Evolutionary conservation across 2,113 vertebrate species (phyloP).

Genomic region (Microtus montanus): DNA sequence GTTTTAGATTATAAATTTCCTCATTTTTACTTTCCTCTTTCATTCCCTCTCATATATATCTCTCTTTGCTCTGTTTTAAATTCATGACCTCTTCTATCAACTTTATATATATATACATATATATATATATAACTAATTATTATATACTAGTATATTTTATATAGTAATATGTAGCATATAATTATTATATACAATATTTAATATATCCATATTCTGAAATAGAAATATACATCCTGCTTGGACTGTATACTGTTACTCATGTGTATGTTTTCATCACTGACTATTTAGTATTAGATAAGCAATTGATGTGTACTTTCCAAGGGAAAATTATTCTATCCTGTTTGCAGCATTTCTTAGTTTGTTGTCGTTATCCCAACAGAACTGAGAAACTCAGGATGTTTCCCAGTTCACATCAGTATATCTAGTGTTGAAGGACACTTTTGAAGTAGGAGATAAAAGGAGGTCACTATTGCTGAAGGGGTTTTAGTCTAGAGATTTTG

Average conservation of each 20-base stretch:
- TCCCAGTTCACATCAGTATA: neutral
- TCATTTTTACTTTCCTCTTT: neutral
- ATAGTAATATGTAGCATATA: too few relatives aligned
- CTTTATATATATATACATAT: neutral
- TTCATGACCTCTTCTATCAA: neutral
- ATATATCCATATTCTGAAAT: neutral
- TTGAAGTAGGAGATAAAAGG: neutral
- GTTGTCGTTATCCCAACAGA: too few relatives aligned
- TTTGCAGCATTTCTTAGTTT: neutral
- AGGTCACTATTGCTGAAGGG: neutral
- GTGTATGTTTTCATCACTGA: neutral
- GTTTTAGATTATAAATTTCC: neutral
- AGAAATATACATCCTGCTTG: neutral
- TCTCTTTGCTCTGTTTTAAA: neutral
- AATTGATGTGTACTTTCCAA: neutral
- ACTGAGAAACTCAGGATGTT: neutral
- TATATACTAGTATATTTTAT: neutral
- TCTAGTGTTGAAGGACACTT: neutral
- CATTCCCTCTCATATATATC: neutral
- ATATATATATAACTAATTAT: neutral
- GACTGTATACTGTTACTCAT: neutral
- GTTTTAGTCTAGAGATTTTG: neutral
- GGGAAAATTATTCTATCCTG: neutral
- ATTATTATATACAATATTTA: neutral
- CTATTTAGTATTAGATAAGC: neutral